phyloP scores from a whole-genome alignment of 2,797 vertebrate species.

The Squalus acanthias region DNA sequence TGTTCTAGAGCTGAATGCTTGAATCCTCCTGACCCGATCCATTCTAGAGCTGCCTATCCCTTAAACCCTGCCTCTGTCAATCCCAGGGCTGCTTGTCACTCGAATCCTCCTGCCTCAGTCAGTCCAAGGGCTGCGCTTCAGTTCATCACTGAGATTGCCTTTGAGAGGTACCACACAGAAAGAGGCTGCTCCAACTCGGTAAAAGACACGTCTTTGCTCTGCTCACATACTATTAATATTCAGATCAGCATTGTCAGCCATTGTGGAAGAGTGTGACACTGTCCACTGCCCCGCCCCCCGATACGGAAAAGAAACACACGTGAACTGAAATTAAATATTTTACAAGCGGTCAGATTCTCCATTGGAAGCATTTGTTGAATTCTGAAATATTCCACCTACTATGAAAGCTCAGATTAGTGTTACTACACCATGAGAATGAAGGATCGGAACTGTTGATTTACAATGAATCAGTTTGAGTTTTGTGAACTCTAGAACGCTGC shows the following conservation, averaged over 20 bases:
- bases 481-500: background rate
- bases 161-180: background rate
- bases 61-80: too few relatives aligned
- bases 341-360: too few relatives aligned
- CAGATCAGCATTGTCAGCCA: background rate
- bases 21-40: too few relatives aligned
- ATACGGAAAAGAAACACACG: background rate
- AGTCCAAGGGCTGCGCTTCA: background rate
- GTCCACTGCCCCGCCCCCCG: background rate
- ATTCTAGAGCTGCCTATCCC: too few relatives aligned
- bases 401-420: background rate
- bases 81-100: background rate
- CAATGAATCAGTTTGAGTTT: background rate
- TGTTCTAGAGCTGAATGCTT: too few relatives aligned
- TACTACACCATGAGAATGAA: background rate
- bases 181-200: too few relatives aligned
- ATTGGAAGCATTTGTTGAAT: background rate
- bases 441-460: background rate
- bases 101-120: background rate
- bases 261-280: background rate
- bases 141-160: background rate
- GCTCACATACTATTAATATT: background rate
- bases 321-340: background rate
- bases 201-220: background rate
- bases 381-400: background rate